phyloP scores from a whole-genome alignment of 2,888 invertebrate genomes.

The Amphipoea lucens region DNA sequence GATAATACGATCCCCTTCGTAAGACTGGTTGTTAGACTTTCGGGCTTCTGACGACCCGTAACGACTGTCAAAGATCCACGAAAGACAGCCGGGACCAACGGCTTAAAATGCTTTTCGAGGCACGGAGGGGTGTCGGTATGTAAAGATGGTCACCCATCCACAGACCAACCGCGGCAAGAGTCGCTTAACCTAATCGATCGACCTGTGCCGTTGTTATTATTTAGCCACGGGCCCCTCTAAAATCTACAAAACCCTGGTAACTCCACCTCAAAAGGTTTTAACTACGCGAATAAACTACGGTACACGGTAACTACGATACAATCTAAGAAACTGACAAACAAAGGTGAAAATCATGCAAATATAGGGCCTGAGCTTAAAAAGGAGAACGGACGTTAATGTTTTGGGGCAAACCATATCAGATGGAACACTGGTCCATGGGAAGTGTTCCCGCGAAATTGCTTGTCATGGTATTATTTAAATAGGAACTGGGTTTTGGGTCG shows the following conservation, averaged over 20 bases:
- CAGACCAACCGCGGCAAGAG: too few species aligned
- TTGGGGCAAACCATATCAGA: conserved; percentile 28
- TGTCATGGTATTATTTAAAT: conserved; percentile 35
- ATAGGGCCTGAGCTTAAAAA: conserved; percentile 17
- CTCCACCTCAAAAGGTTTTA: conserved; percentile 1
- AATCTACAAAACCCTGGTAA: background rate
- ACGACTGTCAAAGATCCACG: too few species aligned
- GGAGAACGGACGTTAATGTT: conserved; percentile 39
- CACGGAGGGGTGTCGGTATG: too few species aligned
- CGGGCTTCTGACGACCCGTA: too few species aligned
- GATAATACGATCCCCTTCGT: too few species aligned
- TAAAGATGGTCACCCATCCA: too few species aligned
- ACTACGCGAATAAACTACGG: conserved; percentile 16
- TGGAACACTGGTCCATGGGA: conserved; percentile 5
- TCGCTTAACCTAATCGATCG: too few species aligned
- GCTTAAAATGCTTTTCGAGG: too few species aligned
- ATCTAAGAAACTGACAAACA: conserved; percentile 28
- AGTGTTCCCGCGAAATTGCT: conserved; percentile 24
- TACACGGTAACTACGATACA: conserved; percentile 24
- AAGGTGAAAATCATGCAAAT: conserved; percentile 55
- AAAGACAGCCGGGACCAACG: too few species aligned
- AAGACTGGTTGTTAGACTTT: too few species aligned
- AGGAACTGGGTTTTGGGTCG: background rate
- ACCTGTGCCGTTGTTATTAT: too few species aligned
- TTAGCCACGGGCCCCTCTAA: too few species aligned